Conservation (phyloP, 1,140 invertebrate genomes). For the Hyphantria cunea region DNA sequence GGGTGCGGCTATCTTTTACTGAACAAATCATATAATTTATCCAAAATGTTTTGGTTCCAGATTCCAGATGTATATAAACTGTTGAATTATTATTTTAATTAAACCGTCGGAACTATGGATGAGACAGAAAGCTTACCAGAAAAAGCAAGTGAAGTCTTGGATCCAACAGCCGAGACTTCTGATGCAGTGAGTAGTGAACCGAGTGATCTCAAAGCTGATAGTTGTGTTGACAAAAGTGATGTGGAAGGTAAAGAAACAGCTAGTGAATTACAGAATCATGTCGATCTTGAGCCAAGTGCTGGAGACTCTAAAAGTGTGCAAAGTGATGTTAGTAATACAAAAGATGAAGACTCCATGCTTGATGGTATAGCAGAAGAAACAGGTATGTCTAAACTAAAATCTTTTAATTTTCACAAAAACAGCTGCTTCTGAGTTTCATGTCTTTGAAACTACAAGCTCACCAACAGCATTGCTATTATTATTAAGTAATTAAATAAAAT, state of each 20-base stretch:
- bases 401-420: background rate
- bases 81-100: slow-evolving; percentile 43
- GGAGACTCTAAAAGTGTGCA: slow-evolving; percentile 47
- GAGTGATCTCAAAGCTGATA: slow-evolving; percentile 33
- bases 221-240: slow-evolving; percentile 39
- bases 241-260: slow-evolving; percentile 29
- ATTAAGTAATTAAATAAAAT: too few relatives aligned
- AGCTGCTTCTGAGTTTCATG: too few relatives aligned
- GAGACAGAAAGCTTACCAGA: slow-evolving; percentile 58
- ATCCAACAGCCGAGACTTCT: slow-evolving; percentile 19
- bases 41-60: background rate
- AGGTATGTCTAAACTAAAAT: background rate
- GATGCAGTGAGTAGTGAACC: too few relatives aligned
- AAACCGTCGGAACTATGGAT: slow-evolving; percentile 61
- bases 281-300: slow-evolving; percentile 50
- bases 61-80: slow-evolving; percentile 58
- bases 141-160: slow-evolving; percentile 36
- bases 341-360: background rate
- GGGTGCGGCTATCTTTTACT: slow-evolving; percentile 45
- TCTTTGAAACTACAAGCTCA: too few relatives aligned
- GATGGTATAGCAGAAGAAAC: background rate
- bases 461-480: too few relatives aligned
- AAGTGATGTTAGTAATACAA: slow-evolving; percentile 30
- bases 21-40: slow-evolving; percentile 29
- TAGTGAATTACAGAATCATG: slow-evolving; percentile 62